These are phyloP conservation scores for Umimayanthus kanabou DNA, from an alignment of 92 coral and sea anemone genomes.

Conservation along the genomic window DNA sequence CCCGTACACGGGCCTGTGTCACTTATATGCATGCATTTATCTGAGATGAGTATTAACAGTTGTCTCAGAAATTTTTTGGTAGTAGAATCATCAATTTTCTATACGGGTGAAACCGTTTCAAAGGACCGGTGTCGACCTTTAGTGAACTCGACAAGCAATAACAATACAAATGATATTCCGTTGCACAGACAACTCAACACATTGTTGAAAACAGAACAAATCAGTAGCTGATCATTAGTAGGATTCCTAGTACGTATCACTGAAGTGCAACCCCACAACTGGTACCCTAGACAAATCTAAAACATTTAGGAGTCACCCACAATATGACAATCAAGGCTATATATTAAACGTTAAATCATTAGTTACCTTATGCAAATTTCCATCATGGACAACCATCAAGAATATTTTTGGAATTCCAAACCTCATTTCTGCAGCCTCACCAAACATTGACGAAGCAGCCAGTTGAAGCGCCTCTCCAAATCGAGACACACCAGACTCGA, in stretches of 20 bases:
- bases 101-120: background rate
- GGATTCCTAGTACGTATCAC: too few relatives aligned
- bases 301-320: background rate
- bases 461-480: background rate
- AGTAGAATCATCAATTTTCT: background rate
- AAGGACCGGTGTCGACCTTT: background rate
- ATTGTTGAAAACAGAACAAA: background rate
- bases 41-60: too few relatives aligned
- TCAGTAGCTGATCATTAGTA: too few relatives aligned
- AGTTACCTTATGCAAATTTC: background rate
- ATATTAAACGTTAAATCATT: background rate
- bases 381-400: background rate
- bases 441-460: slow-evolving; percentile 7
- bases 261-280: too few relatives aligned
- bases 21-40: too few relatives aligned
- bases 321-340: background rate
- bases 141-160: background rate
- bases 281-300: background rate
- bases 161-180: background rate
- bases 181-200: background rate
- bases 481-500: slow-evolving; percentile 1
- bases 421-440: background rate
- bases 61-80: too few relatives aligned
- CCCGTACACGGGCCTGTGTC: too few relatives aligned
- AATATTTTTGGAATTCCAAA: slow-evolving; percentile 4